Conservation (phyloP, 2,797 vertebrate genomes). For the Microhierax caerulescens region DNA sequence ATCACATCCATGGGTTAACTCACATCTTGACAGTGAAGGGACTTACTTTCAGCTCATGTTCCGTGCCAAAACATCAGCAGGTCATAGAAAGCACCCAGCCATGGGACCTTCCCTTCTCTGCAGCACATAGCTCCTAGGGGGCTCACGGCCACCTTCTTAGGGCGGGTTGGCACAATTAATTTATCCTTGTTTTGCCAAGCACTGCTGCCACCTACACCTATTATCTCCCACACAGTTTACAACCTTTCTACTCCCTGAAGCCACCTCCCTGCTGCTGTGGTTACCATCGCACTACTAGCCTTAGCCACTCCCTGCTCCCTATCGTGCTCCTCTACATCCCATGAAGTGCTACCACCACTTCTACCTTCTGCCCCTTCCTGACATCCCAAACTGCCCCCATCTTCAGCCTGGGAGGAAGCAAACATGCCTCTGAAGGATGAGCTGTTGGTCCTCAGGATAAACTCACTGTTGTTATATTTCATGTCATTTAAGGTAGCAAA, state of each 20-base stretch:
- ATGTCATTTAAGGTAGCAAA: not conserved
- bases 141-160: not conserved
- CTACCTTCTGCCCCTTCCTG: not conserved
- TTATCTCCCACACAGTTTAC: not conserved
- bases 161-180: not conserved
- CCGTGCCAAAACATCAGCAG: not conserved
- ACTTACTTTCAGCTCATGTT: not conserved
- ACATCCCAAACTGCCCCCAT: rapidly evolving
- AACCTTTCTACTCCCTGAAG: not conserved
- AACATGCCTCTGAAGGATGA: not conserved
- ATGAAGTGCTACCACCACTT: not conserved
- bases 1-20: not conserved
- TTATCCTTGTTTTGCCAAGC: not conserved
- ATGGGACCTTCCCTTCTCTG: not conserved
- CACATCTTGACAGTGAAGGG: not conserved
- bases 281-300: not conserved
- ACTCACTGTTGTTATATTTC: not conserved
- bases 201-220: not conserved
- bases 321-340: rapidly evolving
- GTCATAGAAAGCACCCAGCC: not conserved
- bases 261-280: not conserved
- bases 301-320: not conserved
- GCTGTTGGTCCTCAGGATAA: not conserved
- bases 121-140: not conserved
- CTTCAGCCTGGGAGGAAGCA: not conserved